Evolutionary conservation across 2,888 invertebrate species (phyloP).

Genomic region (Tricholauxania praeusta): DNA sequence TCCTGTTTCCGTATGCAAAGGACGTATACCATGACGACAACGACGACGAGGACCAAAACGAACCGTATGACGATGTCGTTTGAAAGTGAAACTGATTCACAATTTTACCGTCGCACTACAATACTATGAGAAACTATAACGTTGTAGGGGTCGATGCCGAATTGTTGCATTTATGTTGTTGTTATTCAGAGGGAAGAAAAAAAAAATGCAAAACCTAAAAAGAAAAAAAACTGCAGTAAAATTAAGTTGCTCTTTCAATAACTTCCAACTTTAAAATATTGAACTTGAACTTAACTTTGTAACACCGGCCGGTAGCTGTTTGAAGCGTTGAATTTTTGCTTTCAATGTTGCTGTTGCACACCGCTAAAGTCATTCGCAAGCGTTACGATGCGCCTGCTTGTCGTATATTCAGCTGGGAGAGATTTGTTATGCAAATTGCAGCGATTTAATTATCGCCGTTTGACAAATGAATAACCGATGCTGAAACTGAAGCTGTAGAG

Average conservation of each 20-base stretch:
- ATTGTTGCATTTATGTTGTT: no score
- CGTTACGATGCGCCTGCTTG: background rate
- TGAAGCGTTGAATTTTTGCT: background rate
- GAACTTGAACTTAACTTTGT: constrained; percentile 5
- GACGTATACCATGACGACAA: constrained; percentile 51
- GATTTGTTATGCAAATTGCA: constrained; percentile 63
- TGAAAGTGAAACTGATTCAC: constrained; percentile 56
- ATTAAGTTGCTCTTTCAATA: no score
- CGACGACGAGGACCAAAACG: background rate
- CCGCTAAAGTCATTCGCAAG: background rate
- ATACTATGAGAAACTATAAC: no score
- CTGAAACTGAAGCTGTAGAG: constrained; percentile 57
- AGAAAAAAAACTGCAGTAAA: no score
- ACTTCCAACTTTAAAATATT: no score
- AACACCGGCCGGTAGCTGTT: background rate
- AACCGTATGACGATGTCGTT: constrained; percentile 1
- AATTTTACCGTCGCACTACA: background rate
- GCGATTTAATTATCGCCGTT: constrained; percentile 61
- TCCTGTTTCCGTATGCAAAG: constrained; percentile 64
- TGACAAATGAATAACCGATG: constrained; percentile 64
- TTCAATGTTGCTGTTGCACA: no score
- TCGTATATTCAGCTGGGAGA: constrained; percentile 27
- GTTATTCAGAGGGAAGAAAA: no score
- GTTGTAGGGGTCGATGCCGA: no score
- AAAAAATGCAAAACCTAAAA: no score